These are phyloP conservation scores for Paramormyrops hopkinsi DNA, from an alignment of 2,797 vertebrate genomes.

Conservation along the genomic window DNA sequence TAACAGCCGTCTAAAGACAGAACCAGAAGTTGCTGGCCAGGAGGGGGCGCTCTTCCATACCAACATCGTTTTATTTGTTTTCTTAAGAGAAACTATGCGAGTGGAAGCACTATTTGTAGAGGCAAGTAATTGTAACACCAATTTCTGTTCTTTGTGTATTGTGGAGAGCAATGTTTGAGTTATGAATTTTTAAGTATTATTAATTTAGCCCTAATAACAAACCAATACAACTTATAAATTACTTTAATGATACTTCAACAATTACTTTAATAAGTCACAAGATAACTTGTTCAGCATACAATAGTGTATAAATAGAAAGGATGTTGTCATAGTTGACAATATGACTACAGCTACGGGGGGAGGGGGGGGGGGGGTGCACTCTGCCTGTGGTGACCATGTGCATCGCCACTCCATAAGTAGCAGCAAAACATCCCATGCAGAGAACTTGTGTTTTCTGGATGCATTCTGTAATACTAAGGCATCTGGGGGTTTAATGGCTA, in stretches of 20 bases:
- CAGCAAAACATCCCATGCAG: neutral
- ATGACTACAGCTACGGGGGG: neutral
- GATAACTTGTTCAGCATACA: neutral
- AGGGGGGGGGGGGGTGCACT: neutral
- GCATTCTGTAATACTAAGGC: neutral
- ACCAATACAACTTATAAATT: neutral
- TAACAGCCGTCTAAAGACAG: neutral
- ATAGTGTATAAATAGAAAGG: neutral
- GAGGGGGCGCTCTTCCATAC: conserved; percentile 1
- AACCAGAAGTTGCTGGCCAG: neutral
- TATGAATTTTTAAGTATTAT: neutral
- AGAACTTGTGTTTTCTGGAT: neutral
- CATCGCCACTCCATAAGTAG: neutral
- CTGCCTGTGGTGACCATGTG: neutral
- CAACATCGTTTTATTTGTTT: neutral
- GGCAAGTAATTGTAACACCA: neutral
- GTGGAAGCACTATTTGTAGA: neutral
- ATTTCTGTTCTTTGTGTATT: neutral
- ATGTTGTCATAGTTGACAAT: neutral
- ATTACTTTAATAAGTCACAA: neutral
- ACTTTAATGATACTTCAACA: neutral
- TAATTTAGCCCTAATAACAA: neutral
- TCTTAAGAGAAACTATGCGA: neutral
- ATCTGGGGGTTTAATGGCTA: neutral
- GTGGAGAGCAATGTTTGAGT: neutral